These are phyloP conservation scores for Teleogryllus occipitalis DNA, from an alignment of 1,140 invertebrate species.

Conservation along the genomic window DNA sequence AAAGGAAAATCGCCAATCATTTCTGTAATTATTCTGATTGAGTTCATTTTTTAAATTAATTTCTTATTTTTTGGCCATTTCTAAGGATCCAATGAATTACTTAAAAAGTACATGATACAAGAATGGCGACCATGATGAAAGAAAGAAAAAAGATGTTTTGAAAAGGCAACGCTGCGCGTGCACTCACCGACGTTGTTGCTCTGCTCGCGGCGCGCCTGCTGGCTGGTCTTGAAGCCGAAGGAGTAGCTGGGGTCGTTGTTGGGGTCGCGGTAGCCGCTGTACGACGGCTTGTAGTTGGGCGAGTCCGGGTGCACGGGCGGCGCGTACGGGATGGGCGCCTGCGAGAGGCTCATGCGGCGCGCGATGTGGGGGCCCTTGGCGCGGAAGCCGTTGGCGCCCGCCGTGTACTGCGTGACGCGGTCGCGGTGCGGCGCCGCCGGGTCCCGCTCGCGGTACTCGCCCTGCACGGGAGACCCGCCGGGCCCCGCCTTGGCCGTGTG, in stretches of 20 bases:
- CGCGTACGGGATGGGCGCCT: constrained; percentile 30
- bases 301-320: constrained; percentile 30
- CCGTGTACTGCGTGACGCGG: constrained; percentile 58
- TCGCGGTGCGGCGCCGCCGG: constrained; percentile 50
- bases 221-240: constrained; percentile 53
- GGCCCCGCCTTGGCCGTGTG: constrained; percentile 28
- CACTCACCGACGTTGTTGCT: constrained; percentile 11
- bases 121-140: too few relatives aligned
- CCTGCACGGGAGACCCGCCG: constrained; percentile 30
- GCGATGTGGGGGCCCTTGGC: constrained; percentile 58
- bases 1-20: too few relatives aligned
- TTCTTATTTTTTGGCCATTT: too few relatives aligned
- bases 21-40: too few relatives aligned
- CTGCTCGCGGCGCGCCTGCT: constrained; percentile 51
- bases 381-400: constrained; percentile 59
- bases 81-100: too few relatives aligned
- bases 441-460: constrained; percentile 53
- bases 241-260: constrained; percentile 62
- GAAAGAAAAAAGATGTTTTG: too few relatives aligned
- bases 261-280: constrained; percentile 58
- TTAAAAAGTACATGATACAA: too few relatives aligned
- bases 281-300: constrained; percentile 39
- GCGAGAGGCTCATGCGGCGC: constrained; percentile 50
- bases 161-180: neutral
- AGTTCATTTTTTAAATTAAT: too few relatives aligned